These are phyloP conservation scores for Diachrysia chrysitis DNA, from an alignment of 2,888 invertebrate species.

Conservation along the genomic window DNA sequence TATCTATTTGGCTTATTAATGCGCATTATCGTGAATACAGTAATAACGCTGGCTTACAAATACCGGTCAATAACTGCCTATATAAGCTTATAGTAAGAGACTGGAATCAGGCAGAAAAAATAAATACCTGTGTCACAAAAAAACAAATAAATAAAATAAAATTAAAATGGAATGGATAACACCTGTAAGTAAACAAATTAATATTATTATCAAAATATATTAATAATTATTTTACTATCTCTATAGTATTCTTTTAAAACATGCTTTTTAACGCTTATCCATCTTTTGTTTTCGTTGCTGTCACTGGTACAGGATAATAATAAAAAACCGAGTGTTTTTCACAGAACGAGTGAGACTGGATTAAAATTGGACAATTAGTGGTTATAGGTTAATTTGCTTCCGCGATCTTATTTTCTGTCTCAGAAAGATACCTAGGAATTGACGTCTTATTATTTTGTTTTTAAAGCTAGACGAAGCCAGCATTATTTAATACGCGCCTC, in stretches of 20 bases:
- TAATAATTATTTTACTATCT: too few species aligned
- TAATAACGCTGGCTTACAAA: constrained; percentile 15
- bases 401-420: neutral
- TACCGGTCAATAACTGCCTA: constrained; percentile 22
- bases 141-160: too few species aligned
- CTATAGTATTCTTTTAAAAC: too few species aligned
- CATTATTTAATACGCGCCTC: too few species aligned
- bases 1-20: neutral
- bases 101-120: too few species aligned
- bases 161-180: too few species aligned
- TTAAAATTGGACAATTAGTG: neutral
- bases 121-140: too few species aligned
- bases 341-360: neutral
- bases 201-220: too few species aligned
- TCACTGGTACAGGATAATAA: neutral
- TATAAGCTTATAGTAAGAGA: constrained; percentile 7
- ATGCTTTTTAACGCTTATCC: neutral
- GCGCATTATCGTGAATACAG: constrained; percentile 16
- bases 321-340: neutral
- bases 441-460: neutral
- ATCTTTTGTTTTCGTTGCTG: neutral
- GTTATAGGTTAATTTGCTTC: neutral
- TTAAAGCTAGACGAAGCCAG: neutral
- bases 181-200: too few species aligned
- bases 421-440: neutral